Evolutionary conservation across 2,797 vertebrate genomes (phyloP).

Genomic region (Acropternis orthonyx): DNA sequence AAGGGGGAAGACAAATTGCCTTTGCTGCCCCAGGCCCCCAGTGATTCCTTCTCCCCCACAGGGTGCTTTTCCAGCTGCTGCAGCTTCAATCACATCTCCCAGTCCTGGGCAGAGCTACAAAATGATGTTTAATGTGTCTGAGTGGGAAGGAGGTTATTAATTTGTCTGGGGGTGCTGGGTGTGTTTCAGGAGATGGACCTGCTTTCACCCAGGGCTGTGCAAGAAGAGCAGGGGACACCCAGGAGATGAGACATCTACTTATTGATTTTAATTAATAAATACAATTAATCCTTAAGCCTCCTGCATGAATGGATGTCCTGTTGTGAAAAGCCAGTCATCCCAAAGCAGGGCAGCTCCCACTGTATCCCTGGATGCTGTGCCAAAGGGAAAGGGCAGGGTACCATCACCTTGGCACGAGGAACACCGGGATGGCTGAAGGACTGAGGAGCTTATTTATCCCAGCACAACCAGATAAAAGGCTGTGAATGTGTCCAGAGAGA

Average conservation of each 20-base stretch:
- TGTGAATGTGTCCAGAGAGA: neutral
- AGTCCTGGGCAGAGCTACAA: neutral
- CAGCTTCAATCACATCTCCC: neutral
- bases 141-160: neutral
- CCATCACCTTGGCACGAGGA: neutral
- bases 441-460: neutral
- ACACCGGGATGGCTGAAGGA: neutral
- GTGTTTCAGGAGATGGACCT: rapidly evolving
- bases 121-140: constrained; percentile 43
- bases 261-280: neutral
- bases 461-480: neutral
- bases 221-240: neutral
- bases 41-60: neutral
- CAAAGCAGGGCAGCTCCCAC: rapidly evolving
- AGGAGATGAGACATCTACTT: neutral
- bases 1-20: neutral
- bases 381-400: neutral
- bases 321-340: neutral
- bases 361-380: neutral
- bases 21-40: neutral
- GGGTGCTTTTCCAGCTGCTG: neutral
- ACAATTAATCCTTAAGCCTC: neutral
- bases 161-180: neutral
- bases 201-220: neutral
- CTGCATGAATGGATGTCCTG: neutral